A percentile compares a stretch with the other conserved stretches of the same genome.
Evolutionary conservation across 2,113 vertebrate species (phyloP).

Genomic region (Lonchura striata): DNA sequence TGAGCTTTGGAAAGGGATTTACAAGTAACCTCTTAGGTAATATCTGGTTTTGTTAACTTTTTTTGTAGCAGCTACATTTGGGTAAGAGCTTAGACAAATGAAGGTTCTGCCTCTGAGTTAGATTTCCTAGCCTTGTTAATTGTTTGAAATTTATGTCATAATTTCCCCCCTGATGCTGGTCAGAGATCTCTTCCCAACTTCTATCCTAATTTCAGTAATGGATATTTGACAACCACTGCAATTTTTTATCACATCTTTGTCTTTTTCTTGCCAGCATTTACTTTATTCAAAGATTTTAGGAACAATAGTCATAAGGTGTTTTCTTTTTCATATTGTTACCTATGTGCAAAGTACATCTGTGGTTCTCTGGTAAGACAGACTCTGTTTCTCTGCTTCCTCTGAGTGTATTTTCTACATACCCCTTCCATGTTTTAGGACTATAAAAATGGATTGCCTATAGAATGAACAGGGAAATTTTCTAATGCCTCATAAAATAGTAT

Average conservation of each 20-base stretch:
- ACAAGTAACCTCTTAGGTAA: background rate
- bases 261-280: background rate
- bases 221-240: background rate
- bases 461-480: background rate
- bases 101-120: background rate
- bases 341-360: background rate
- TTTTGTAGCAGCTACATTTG: background rate
- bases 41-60: background rate
- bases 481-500: background rate
- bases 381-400: background rate
- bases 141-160: background rate
- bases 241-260: background rate
- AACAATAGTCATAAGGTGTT: background rate
- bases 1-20: background rate
- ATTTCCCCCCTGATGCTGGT: background rate
- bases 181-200: background rate
- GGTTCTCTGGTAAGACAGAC: background rate
- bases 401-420: background rate
- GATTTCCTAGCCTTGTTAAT: background rate
- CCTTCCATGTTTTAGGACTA: background rate
- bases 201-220: background rate
- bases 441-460: background rate
- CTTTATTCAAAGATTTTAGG: background rate
- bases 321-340: background rate
- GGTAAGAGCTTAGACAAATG: background rate